Evolutionary conservation across 2,113 vertebrate species (phyloP).

Genomic region (Siniperca knerii): DNA sequence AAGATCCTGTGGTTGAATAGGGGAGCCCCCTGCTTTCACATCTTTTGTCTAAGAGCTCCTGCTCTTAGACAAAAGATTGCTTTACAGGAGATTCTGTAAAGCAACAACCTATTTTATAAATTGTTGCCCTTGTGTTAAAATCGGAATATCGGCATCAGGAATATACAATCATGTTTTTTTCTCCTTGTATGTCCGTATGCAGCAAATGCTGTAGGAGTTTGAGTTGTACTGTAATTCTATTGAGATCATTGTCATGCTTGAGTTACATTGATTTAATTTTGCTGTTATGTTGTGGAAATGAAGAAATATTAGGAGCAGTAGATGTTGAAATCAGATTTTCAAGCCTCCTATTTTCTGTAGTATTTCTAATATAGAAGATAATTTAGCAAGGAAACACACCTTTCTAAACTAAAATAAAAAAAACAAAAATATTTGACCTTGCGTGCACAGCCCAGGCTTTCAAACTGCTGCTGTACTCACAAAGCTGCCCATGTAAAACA

Average conservation of each 20-base stretch:
- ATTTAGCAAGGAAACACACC: not conserved
- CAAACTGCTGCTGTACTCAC: conserved; percentile 11
- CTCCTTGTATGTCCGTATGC: not conserved
- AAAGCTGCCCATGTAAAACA: conserved; percentile 40
- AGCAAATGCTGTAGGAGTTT: not conserved
- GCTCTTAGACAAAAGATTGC: conserved; percentile 25
- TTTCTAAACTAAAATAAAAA: not conserved
- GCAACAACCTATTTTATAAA: conserved; percentile 22
- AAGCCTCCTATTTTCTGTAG: not conserved
- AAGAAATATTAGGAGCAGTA: not conserved
- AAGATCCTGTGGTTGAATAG: conserved; percentile 65
- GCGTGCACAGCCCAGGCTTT: conserved; percentile 15
- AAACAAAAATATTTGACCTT: conserved; percentile 32
- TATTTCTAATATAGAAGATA: conserved; percentile 10
- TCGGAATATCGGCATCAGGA: not conserved
- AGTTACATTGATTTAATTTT: not conserved
- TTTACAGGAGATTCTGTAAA: conserved; percentile 35
- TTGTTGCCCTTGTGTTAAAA: conserved; percentile 29
- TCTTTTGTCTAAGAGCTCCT: conserved; percentile 63
- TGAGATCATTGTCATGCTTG: not conserved
- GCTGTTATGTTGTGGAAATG: not conserved
- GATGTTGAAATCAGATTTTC: not conserved
- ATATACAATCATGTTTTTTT: not conserved
- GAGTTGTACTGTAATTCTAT: not conserved
- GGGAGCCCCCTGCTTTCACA: conserved; percentile 50